Conservation (phyloP, 1,140 invertebrate species). For the Oreohelix idahoensis region DNA sequence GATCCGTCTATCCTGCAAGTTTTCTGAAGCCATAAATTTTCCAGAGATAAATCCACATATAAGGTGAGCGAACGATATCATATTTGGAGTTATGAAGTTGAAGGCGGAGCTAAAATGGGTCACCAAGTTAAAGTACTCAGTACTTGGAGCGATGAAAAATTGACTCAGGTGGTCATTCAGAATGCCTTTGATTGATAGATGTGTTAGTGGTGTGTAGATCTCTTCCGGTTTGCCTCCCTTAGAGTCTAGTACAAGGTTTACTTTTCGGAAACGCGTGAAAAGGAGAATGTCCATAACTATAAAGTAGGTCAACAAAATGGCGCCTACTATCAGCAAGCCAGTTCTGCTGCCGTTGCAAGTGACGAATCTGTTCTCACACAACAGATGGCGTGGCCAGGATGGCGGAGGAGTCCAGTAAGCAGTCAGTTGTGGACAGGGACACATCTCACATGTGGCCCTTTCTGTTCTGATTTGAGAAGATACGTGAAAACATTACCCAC, state of each 20-base stretch:
- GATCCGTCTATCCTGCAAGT: conserved; percentile 54
- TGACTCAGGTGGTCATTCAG: conserved; percentile 65
- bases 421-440: conserved; percentile 18
- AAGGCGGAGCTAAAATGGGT: conserved; percentile 59
- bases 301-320: conserved; percentile 56
- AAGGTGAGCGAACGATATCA: conserved; percentile 61
- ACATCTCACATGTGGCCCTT: not conserved
- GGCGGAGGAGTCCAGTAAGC: conserved; percentile 35
- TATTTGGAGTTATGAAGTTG: conserved; percentile 66
- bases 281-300: conserved; percentile 64
- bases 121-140: conserved; percentile 61
- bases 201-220: conserved; percentile 58
- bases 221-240: conserved; percentile 38
- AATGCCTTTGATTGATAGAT: conserved; percentile 62
- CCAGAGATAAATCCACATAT: conserved; percentile 56
- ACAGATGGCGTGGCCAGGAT: conserved; percentile 15
- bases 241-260: conserved; percentile 48
- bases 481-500: too few relatives aligned
- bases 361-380: conserved; percentile 33
- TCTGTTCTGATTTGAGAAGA: not conserved
- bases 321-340: conserved; percentile 27
- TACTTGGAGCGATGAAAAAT: conserved; percentile 60
- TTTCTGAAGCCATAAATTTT: conserved; percentile 61
- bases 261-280: conserved; percentile 42
- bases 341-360: conserved; percentile 20